Base-by-base conservation (phyloP, 2,797 vertebrate genomes). In the Yasuhikotakia modesta region DNA sequence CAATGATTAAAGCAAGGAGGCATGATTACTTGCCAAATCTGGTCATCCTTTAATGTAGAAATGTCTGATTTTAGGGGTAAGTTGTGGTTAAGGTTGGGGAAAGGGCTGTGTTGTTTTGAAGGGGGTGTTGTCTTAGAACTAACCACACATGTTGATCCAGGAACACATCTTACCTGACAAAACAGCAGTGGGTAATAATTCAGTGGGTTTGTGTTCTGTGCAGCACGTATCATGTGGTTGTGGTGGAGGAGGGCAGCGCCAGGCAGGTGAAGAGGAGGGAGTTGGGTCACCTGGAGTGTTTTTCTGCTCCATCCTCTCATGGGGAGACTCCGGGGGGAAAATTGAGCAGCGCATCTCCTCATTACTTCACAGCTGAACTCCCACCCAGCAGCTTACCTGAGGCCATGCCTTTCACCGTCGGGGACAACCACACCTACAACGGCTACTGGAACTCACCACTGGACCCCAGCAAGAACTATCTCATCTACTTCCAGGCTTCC, bases 401-500 rank as follows among this genome's bases (percentile, higher is more conserved):
- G 87, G 95, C 95, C 89, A 97, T 92, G 2, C 96, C 96, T 43
- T 99, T 99, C 91, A 98, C 95, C 0, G 95, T 99, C 70, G 97
- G 97, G 0, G 97, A 99, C 91, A 99, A 99, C 87, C 95, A 96
- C 90, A 99, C 96, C 35, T 99, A 99, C 86, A 95, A 94, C 0
- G 96, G 97, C 84, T 99, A 96, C 89, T 98, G 96, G 96, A 99
- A 98, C 90, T 94, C 93, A 0, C 97, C 97, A 0, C 87, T 99
- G 58, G 97, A 98, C 82, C 95, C 97, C 84, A 94, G 93, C 88
- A 97, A 95, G 85, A 95, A 94, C 5, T 99, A 98, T 87, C 94
- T 96, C 83, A 94, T 99, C 92, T 98, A 96, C 88, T 94, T 98
- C 85, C 97, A 99, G 90, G 97, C 97, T 73, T 91, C 93, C 81